Evolutionary conservation across 2,888 invertebrate genomes (phyloP), one percentile per base, ranked within the genome.

Genomic region (Scelioninae gen. 2): DNA sequence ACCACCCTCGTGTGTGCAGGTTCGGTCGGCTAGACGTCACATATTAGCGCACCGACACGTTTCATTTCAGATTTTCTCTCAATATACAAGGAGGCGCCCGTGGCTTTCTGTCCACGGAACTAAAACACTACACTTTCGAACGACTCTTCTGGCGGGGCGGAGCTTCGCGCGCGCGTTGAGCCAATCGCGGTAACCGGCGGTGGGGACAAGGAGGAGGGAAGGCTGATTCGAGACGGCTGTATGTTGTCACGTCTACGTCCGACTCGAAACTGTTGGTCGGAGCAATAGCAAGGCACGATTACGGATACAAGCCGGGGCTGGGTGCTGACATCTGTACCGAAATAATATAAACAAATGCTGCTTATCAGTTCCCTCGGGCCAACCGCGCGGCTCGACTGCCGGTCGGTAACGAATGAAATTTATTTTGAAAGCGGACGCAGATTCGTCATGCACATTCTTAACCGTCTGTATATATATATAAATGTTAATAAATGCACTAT

Each of bases 121-220:
- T 82, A 84, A 81, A 81, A 82, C 81, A 82, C 80, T 83, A 83
- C 81, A 84, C 84, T 84, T 83, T 83, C 83, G 80, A 83, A 83
- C 82, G 78, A 81, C 82, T 63, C 82, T 82, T 83, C 81, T 81
- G 82, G 81, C 83, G 82, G 72, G 84, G 84, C 82, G 84, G 84
- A 80, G 84, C 78, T 76, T 78, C 60, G 75, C 60, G 75, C 45
- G 31, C 39, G 60, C 45, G 57, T 35, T 22, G 22, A 57, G 31
- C 53, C 69, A 69, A 73, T 73, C 60, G 57, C 39, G 25, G 52
- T 16, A 50, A 11, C 31, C 33, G 45, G 45, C 11, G 15, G 15
- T 35, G 45, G 45, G 15, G 15, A 19, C 41, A 25, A 58, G 50
- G 37, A 52, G 48, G 64, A 64, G 71, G 71, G 52, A 64, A 63